Conservation (phyloP, 1,140 invertebrate genomes). For the Rhagoletis pomonella region DNA sequence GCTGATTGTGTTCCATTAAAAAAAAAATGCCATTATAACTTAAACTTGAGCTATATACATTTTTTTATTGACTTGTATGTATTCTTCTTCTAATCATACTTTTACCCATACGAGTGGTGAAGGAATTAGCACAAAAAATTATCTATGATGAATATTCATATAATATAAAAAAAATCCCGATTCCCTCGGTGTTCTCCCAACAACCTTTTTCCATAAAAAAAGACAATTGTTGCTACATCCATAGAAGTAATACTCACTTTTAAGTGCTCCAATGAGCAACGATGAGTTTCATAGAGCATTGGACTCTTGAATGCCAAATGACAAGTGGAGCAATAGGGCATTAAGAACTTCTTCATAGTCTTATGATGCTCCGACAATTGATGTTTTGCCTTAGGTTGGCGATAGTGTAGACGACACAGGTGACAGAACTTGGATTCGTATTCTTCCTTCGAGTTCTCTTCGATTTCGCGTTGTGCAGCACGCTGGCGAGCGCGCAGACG, state of each 20-base stretch:
- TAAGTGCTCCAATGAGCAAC: conserved; percentile 85
- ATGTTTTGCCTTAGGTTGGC: conserved; percentile 84
- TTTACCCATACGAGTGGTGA: no score
- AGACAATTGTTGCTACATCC: no score
- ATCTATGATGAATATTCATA: no score
- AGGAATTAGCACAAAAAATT: no score
- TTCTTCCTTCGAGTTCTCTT: conserved; percentile 81
- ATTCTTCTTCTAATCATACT: no score
- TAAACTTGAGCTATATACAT: no score
- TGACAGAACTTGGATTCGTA: conserved; percentile 82
- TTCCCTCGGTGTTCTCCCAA: no score
- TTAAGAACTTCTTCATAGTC: conserved; percentile 87
- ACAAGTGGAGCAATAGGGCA: conserved; percentile 81
- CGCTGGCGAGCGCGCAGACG: conserved; percentile 84
- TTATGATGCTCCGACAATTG: conserved; percentile 84
- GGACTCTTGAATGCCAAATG: conserved; percentile 84
- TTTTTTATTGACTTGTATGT: no score
- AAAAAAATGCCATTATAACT: no score
- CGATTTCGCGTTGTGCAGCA: conserved; percentile 81
- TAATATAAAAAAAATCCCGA: no score
- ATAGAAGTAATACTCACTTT: conserved; percentile 76
- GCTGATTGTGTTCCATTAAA: no score
- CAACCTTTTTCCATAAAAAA: no score
- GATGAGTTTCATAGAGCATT: conserved; percentile 87
- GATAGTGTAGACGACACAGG: conserved; percentile 87